Evolutionary conservation across 2,797 vertebrate species (phyloP), one percentile per base, ranked within the genome.

Genomic region (Paramormyrops hopkinsi): DNA sequence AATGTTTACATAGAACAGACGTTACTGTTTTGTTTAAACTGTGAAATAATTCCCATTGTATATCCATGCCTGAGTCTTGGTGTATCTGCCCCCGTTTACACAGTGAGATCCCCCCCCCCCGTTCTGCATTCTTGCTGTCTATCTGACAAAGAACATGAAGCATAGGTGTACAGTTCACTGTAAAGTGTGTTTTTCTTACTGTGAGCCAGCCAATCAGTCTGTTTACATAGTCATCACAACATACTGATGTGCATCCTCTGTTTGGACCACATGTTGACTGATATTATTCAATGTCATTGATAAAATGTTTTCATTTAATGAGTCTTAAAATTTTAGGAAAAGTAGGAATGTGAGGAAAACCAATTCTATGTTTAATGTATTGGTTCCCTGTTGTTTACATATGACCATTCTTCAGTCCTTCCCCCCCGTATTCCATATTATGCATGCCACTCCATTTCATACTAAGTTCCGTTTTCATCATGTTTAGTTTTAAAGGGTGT

Each of bases 401-500:
- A n/a, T 22, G 41, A 46, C 6, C 76, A 46, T 46, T 82, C 5
- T 46, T 46, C 76, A 82, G 4, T 82, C 12, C 33, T 0, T 0
- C 25, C n/a, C n/a, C 2, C 22, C 22, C 1, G 11, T 44, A 79
- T 79, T 46, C 2, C 76, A 82, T 79, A 79, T 44, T 79, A 79
- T n/a, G 4, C 33, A 41, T 7, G 33, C 8, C 8, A 46, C 44
- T 46, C 8, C 8, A 46, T 82, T 44, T 46, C 19, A 46, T 82
- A 46, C 76, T 19, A 33, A 76, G 25, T 76, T 62, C 14, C 12
- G 25, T 37, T 73, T 73, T 37, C 3, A 19, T 56, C 8, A 65
- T 87, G 65, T 22, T 90, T 65, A 65, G 46, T 14, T 33, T 54
- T 17, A 33, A 53, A 53, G n/a, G 76, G 29, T 91, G 76, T 88